Conservation (phyloP, 1,140 invertebrate species). For the Dufourea novaeangliae region DNA sequence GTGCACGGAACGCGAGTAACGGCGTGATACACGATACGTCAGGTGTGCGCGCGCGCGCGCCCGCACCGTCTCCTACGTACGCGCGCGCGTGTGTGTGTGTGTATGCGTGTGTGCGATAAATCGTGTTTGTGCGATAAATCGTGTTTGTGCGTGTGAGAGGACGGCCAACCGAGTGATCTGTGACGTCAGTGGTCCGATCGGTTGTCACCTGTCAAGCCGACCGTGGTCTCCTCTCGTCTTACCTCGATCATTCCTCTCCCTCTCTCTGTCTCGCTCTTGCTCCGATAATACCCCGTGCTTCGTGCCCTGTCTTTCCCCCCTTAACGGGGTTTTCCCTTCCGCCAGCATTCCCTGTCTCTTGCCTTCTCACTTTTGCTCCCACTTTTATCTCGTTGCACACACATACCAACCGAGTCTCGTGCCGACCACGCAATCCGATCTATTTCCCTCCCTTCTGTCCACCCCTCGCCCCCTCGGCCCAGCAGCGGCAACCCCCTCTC, state of each 20-base stretch:
- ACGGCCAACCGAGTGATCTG: constrained; percentile 64
- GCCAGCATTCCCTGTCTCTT: constrained; percentile 26
- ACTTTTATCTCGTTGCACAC: constrained; percentile 42
- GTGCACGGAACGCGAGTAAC: constrained; percentile 52
- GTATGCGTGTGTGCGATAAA: not conserved
- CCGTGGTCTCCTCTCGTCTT: constrained; percentile 66
- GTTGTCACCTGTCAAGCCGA: constrained; percentile 78
- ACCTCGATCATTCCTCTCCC: constrained; percentile 19
- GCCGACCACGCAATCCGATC: constrained; percentile 63
- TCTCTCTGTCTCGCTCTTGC: not conserved
- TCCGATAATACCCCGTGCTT: not conserved
- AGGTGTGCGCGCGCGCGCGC: constrained; percentile 41
- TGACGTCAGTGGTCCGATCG: constrained; percentile 77
- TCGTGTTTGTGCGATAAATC: constrained; percentile 48
- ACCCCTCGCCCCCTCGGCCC: not conserved
- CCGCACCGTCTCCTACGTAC: constrained; percentile 25
- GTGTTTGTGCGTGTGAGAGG: constrained; percentile 51
- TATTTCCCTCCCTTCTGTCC: constrained; percentile 27
- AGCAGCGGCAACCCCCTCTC: constrained; percentile 47
- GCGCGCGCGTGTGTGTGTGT: constrained; percentile 39
- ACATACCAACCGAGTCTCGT: constrained; percentile 47
- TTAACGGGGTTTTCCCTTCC: not conserved
- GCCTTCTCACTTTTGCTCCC: constrained; percentile 43
- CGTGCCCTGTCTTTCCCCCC: not conserved
- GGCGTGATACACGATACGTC: constrained; percentile 64